phyloP scores from a whole-genome alignment of 2,888 invertebrate genomes.

The Prionchulus punctatus region DNA sequence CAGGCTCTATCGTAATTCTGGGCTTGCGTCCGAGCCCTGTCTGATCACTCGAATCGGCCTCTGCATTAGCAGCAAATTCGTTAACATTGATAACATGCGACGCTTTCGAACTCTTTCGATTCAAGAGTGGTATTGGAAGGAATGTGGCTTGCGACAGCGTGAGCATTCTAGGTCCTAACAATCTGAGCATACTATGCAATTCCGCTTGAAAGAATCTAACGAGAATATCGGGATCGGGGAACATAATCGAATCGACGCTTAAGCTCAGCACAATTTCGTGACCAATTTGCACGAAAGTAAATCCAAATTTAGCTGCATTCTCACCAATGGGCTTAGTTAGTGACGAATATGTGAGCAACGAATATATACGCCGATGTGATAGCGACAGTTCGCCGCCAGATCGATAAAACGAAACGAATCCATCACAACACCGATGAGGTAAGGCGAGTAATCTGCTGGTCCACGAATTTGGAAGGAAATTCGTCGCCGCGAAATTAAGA shows the following conservation, averaged over 20 bases:
- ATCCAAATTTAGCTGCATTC: no score
- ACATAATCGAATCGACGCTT: constrained; percentile 12
- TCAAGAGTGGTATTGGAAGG: constrained; percentile 7
- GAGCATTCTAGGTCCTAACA: constrained; percentile 14
- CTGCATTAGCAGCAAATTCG: not conserved
- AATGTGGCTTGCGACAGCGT: constrained; percentile 15
- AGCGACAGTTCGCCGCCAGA: not conserved
- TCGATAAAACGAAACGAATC: not conserved
- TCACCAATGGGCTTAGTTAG: not conserved
- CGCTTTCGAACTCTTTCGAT: not conserved
- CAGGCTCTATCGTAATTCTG: not conserved
- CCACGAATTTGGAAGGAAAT: no score
- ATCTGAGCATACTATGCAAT: constrained; percentile 13
- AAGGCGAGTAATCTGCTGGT: no score
- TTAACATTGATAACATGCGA: not conserved
- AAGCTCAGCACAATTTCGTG: constrained; percentile 13
- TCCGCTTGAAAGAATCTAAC: constrained; percentile 14
- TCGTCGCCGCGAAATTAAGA: no score
- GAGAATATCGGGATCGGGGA: constrained; percentile 8
- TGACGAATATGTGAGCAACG: not conserved
- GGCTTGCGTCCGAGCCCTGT: not conserved
- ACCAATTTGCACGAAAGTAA: constrained; percentile 11
- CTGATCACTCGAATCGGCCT: not conserved
- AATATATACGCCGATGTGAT: not conserved
- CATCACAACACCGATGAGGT: no score